Evolutionary conservation across 2,888 invertebrate species (phyloP).

Genomic region (Caenorhabditis sp.): DNA sequence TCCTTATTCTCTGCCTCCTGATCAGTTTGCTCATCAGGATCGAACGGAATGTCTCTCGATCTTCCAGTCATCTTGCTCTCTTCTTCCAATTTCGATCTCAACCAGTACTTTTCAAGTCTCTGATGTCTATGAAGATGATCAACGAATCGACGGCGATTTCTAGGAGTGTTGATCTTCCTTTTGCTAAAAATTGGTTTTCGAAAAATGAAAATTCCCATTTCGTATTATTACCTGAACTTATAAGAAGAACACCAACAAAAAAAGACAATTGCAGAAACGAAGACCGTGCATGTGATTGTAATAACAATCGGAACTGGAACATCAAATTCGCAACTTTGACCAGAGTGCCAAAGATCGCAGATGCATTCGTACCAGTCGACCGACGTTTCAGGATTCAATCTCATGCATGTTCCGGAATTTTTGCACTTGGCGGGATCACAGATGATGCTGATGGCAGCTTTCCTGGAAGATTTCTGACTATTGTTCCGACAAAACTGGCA

Average conservation of each 20-base stretch:
- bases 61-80: not conserved
- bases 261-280: not conserved
- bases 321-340: slow-evolving; percentile 9
- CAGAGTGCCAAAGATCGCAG: slow-evolving; percentile 37
- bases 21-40: not conserved
- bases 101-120: not conserved
- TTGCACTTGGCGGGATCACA: not conserved
- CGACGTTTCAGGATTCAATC: not conserved
- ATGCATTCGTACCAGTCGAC: slow-evolving; percentile 17
- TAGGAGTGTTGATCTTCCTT: slow-evolving; percentile 17
- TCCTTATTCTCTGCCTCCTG: slow-evolving; percentile 4
- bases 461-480: no score
- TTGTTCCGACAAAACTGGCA: no score
- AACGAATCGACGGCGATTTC: slow-evolving; percentile 15
- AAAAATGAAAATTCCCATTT: not conserved
- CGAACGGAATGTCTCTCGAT: not conserved
- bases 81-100: not conserved
- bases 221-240: slow-evolving; percentile 11
- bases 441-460: no score
- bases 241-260: slow-evolving; percentile 18
- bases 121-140: slow-evolving; percentile 20
- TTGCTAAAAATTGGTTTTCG: slow-evolving; percentile 21
- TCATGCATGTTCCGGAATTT: slow-evolving; percentile 3
- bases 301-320: slow-evolving; percentile 12
- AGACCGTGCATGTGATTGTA: not conserved